A percentile compares a stretch with the other conserved stretches of the same genome.
Evolutionary conservation across 23 tunicate genomes (phyloP).

Genomic region (Ascidia mentula): DNA sequence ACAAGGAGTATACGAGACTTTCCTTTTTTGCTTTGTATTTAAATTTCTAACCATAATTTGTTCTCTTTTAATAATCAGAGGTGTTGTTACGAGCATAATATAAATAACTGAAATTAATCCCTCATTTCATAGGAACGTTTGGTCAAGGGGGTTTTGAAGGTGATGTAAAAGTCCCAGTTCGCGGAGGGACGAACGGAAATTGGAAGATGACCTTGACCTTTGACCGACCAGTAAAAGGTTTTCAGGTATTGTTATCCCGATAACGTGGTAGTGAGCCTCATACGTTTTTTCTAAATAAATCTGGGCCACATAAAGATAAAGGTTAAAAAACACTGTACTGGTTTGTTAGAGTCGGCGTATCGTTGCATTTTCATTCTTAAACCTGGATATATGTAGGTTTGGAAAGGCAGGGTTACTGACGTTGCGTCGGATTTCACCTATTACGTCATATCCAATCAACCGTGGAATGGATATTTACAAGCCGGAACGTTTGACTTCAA

Average conservation of each 20-base stretch:
- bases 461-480: conserved; percentile 38
- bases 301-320: no score
- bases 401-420: conserved; percentile 37
- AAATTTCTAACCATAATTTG: no score
- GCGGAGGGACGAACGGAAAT: neutral
- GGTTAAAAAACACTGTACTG: no score
- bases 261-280: no score
- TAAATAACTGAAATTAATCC: neutral
- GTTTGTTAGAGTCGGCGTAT: no score
- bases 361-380: no score
- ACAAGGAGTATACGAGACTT: no score
- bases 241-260: conserved; percentile 23
- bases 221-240: conserved; percentile 58
- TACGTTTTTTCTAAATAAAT: no score
- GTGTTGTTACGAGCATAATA: no score
- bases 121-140: conserved; percentile 21
- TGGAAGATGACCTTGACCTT: conserved; percentile 48
- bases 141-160: conserved; percentile 62
- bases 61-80: no score
- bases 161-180: conserved; percentile 40
- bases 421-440: conserved; percentile 42
- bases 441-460: conserved; percentile 56
- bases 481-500: conserved; percentile 35
- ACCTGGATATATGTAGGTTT: conserved; percentile 11
- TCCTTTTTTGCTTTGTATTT: no score